These are phyloP conservation scores for Linnaemya tessellans DNA, from an alignment of 2,888 invertebrate genomes.

Conservation along the genomic window DNA sequence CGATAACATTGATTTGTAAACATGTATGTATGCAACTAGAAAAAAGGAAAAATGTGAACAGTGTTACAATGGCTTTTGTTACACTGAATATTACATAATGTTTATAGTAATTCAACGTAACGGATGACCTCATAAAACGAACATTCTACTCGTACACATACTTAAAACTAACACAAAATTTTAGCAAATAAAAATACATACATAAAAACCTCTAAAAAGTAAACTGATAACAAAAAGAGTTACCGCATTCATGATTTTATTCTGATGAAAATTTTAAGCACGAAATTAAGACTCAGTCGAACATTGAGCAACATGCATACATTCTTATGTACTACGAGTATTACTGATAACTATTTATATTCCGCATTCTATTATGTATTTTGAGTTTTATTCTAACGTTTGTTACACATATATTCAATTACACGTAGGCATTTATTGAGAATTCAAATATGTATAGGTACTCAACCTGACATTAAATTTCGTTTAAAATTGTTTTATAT, in stretches of 20 bases:
- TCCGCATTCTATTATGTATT: neutral
- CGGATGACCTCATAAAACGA: conserved; percentile 65
- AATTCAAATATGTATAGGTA: conserved; percentile 1
- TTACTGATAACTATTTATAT: conserved; percentile 12
- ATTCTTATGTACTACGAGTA: too few species aligned
- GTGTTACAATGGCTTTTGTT: conserved; percentile 35
- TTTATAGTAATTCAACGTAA: conserved; percentile 57
- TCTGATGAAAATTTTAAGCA: conserved; percentile 60
- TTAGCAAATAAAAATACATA: conserved; percentile 1
- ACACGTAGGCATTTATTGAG: conserved; percentile 38
- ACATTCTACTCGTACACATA: neutral
- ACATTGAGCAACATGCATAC: conserved; percentile 17
- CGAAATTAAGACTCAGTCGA: conserved; percentile 29
- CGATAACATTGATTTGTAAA: neutral
- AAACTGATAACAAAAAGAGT: conserved; percentile 18
- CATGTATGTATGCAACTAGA: neutral
- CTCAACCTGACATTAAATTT: conserved; percentile 1
- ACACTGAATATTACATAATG: conserved; percentile 44
- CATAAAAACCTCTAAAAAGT: neutral
- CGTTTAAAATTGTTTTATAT: neutral
- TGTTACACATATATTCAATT: conserved; percentile 14
- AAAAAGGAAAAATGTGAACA: conserved; percentile 42
- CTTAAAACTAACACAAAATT: conserved; percentile 17
- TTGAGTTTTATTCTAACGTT: neutral
- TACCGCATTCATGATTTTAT: conserved; percentile 52